phyloP scores from a whole-genome alignment of 2,888 invertebrate genomes.

The Xestia c-nigrum region DNA sequence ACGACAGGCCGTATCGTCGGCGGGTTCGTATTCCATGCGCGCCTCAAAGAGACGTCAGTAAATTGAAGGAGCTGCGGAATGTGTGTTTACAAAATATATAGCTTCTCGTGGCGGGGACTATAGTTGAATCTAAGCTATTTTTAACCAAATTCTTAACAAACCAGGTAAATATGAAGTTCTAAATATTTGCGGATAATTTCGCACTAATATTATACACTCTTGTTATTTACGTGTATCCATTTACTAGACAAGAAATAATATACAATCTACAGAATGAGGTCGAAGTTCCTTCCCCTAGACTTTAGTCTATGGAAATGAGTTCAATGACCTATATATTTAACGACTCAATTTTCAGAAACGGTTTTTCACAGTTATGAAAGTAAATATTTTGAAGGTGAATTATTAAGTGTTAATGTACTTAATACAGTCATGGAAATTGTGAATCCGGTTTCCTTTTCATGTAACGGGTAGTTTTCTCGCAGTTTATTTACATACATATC shows the following conservation, averaged over 20 bases:
- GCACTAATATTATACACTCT: neutral
- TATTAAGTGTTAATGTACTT: slow-evolving; percentile 43
- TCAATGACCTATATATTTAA: slow-evolving; percentile 9
- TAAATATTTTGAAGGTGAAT: slow-evolving; percentile 44
- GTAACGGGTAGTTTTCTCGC: neutral
- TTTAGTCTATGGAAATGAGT: slow-evolving; percentile 34
- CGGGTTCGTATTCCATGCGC: no score
- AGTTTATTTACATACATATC: slow-evolving; percentile 8
- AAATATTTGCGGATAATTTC: slow-evolving; percentile 29
- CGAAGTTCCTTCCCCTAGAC: slow-evolving; percentile 30
- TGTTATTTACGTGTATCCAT: slow-evolving; percentile 6
- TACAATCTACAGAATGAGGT: slow-evolving; percentile 30
- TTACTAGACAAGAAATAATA: slow-evolving; percentile 37
- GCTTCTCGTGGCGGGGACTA: no score
- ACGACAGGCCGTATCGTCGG: no score
- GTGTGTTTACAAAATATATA: no score
- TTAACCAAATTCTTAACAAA: neutral
- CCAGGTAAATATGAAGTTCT: slow-evolving; percentile 3
- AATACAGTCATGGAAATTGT: slow-evolving; percentile 13
- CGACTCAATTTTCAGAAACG: slow-evolving; percentile 7
- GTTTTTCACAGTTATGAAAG: slow-evolving; percentile 16
- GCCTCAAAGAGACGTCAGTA: no score
- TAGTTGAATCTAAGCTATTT: neutral
- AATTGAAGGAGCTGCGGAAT: no score
- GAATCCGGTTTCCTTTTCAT: slow-evolving; percentile 13